Conservation (phyloP, 2,888 invertebrate genomes). For the Cylindroiulus punctatus region DNA sequence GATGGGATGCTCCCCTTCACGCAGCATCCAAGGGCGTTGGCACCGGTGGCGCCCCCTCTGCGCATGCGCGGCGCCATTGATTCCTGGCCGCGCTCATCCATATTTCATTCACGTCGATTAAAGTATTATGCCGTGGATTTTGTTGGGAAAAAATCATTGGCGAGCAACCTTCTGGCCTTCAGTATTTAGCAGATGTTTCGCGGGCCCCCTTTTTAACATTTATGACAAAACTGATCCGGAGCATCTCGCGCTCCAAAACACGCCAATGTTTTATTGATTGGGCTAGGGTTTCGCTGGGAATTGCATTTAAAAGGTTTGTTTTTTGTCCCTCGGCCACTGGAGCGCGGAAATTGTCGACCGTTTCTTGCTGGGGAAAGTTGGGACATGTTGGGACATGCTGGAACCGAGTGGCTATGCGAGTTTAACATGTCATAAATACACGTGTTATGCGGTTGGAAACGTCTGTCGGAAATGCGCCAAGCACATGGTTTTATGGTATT, state of each 20-base stretch:
- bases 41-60: not conserved
- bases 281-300: not conserved
- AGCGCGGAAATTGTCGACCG: too few species aligned
- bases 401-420: too few species aligned
- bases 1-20: not conserved
- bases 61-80: not conserved
- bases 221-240: not conserved
- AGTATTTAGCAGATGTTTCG: not conserved
- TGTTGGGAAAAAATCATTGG: not conserved
- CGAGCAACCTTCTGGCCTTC: not conserved
- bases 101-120: slow-evolving; percentile 1
- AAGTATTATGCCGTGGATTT: not conserved
- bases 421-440: too few species aligned
- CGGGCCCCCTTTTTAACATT: not conserved
- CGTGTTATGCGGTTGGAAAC: too few species aligned
- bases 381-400: too few species aligned
- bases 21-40: not conserved
- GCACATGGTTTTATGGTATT: too few species aligned
- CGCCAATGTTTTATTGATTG: not conserved
- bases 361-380: too few species aligned
- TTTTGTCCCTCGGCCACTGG: not conserved
- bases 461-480: too few species aligned
- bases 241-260: not conserved
- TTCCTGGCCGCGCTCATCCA: not conserved
- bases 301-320: not conserved